Base-by-base conservation (phyloP, 2,888 invertebrate species). In the Tinea trinotella region DNA sequence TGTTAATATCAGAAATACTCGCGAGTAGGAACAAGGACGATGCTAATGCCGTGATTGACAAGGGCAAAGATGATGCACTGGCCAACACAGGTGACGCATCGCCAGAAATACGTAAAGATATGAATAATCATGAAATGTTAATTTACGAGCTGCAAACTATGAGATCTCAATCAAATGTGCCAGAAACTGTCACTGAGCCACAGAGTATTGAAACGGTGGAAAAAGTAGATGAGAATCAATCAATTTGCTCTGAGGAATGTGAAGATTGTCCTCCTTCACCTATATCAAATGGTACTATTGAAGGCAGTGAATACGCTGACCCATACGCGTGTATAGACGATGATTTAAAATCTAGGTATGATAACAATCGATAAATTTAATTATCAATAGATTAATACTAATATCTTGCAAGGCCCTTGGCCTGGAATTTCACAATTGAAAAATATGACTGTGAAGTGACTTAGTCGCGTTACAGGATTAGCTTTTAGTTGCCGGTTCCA, bases 71-170 rank as follows among this genome's bases (percentile, higher is more conserved):
- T 66, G 67, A 69, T 35, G 66, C 67, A 63, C 56, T 66, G 56
- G 62, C 59, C 57, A 80, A 79, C 57, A 48, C 44, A n/a, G 74
- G 74, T 34, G 71, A 70, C 60, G 71, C 68, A 30, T 68, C 72
- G 35, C 65, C 74, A 24, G 80, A 78, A 57, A 66, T 67, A 46
- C 75, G 74, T 30, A 84, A 81, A 65, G 87, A 87, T 63, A 84
- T 86, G 80, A 85, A 81, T 63, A 90, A 90, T 68, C 91, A 91
- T 66, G 92, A 92, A 74, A 87, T 91, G 75, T 82, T 92, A 63
- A 92, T 92, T 63, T 89, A 90, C 57, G 92, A 92, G 68, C 67
- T 92, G 70, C 89, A 91, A 62, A 88, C 87, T 54, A 92, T 92
- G 92, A 87, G 89, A 56, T 85, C 85, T 52, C 78, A 79, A 59